Conservation (phyloP, 2,888 invertebrate species). For the Temnothorax rugatulus region DNA sequence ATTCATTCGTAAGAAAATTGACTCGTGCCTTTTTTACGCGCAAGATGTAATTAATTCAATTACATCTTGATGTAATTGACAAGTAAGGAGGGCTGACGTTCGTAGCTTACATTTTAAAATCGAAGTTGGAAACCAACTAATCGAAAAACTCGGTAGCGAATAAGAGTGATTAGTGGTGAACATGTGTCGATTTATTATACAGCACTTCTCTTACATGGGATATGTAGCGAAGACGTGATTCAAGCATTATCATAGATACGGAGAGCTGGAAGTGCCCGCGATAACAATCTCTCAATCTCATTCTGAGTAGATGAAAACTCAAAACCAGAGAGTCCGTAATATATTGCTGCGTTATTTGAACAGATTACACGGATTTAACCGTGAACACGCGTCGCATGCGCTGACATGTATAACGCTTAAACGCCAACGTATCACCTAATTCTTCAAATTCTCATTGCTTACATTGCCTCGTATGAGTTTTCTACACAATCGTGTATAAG, state of each 20-base stretch:
- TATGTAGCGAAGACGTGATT: conserved; percentile 34
- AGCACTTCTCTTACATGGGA: neutral
- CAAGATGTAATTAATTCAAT: conserved; percentile 10
- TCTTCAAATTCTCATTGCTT: conserved; percentile 14
- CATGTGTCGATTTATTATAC: conserved; percentile 31
- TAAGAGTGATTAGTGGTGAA: neutral
- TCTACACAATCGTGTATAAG: neutral
- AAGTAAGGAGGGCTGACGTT: neutral
- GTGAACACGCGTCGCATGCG: neutral
- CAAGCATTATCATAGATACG: conserved; percentile 58
- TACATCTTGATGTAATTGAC: neutral
- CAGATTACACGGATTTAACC: conserved; percentile 56
- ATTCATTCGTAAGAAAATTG: neutral
- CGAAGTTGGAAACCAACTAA: neutral
- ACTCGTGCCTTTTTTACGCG: neutral
- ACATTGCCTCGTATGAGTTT: conserved; percentile 4
- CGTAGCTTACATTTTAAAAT: neutral
- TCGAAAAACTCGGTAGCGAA: neutral
- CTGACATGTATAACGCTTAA: neutral
- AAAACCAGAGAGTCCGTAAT: conserved; percentile 63
- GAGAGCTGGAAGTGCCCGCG: conserved; percentile 48
- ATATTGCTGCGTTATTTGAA: conserved; percentile 66
- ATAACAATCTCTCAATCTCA: conserved; percentile 68
- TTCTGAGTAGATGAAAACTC: conserved; percentile 63
- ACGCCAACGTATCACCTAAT: conserved; percentile 18